Conservation (phyloP, 2,113 vertebrate genomes). For the Pteruthius melanotis region DNA sequence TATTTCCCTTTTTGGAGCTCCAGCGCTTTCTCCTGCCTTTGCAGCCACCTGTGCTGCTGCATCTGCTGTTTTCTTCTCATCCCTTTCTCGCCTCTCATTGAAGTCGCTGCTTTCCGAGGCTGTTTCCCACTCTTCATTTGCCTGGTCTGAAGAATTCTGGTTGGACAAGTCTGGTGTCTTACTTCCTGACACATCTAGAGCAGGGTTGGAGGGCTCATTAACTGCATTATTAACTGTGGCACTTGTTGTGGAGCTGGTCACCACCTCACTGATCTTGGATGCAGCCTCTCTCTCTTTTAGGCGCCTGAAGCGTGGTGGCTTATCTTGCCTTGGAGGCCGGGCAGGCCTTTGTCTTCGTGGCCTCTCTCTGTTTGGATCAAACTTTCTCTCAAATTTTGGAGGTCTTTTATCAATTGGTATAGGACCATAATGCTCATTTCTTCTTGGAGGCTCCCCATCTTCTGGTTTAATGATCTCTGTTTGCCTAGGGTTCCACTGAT, state of each 20-base stretch:
- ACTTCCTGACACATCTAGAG: slow-evolving; percentile 79
- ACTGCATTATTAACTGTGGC: slow-evolving; percentile 48
- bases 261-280: slow-evolving; percentile 72
- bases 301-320: slow-evolving; percentile 92
- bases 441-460: slow-evolving; percentile 71
- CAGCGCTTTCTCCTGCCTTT: slow-evolving; percentile 71
- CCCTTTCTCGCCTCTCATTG: slow-evolving; percentile 93
- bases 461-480: slow-evolving; percentile 79
- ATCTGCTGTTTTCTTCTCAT: slow-evolving; percentile 86
- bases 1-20: slow-evolving; percentile 80
- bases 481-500: slow-evolving; percentile 91
- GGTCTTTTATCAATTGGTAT: slow-evolving; percentile 78
- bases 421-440: slow-evolving; percentile 73
- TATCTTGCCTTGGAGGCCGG: slow-evolving; percentile 94
- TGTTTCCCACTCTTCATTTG: slow-evolving; percentile 98
- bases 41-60: slow-evolving; percentile 68
- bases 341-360: slow-evolving; percentile 91
- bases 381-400: slow-evolving; percentile 86
- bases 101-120: slow-evolving; percentile 99
- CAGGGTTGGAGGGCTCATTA: slow-evolving; percentile 62
- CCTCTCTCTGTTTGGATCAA: slow-evolving; percentile 86
- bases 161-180: slow-evolving; percentile 98
- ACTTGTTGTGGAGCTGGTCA: slow-evolving; percentile 35
- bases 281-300: slow-evolving; percentile 90
- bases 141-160: slow-evolving; percentile 98